phyloP scores from a whole-genome alignment of 2,113 vertebrate species.

The Pelobates fuscus region DNA sequence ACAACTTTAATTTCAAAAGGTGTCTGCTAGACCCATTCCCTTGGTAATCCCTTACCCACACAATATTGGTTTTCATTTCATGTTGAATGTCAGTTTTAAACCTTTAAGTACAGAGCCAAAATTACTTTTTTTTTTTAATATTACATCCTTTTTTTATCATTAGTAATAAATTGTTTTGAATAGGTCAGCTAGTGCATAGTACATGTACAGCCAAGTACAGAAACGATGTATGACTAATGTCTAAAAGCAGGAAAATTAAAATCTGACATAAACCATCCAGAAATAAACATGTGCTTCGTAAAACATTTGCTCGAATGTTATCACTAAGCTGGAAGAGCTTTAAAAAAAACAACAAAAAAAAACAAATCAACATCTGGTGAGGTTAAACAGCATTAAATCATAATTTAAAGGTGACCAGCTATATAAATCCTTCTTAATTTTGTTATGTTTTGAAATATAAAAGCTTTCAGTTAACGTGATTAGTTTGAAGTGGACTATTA shows the following conservation, averaged over 20 bases:
- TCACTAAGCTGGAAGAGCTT: constrained; percentile 18
- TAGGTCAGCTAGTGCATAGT: constrained; percentile 42
- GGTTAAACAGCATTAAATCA: constrained; percentile 16
- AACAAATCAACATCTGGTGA: constrained; percentile 29
- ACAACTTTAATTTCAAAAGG: constrained; percentile 61
- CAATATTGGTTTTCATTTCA: constrained; percentile 61
- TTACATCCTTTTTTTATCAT: constrained; percentile 53
- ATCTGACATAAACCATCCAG: constrained; percentile 12
- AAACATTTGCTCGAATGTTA: neutral
- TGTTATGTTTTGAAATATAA: constrained; percentile 9
- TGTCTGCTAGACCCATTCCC: constrained; percentile 46
- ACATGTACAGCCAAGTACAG: neutral
- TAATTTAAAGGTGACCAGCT: constrained; percentile 30
- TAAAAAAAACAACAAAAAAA: neutral
- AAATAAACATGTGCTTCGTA: neutral
- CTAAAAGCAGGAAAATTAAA: constrained; percentile 12
- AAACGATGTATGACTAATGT: neutral
- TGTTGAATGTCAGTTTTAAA: constrained; percentile 68
- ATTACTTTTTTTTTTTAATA: constrained; percentile 62
- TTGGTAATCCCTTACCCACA: constrained; percentile 58
- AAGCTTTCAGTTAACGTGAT: constrained; percentile 1
- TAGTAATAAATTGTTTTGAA: constrained; percentile 54
- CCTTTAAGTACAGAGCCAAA: constrained; percentile 57
- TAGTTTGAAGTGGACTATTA: neutral
- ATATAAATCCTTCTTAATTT: constrained; percentile 16